Evolutionary conservation across 2,888 invertebrate genomes (phyloP).

Genomic region (Phorcus lineatus): DNA sequence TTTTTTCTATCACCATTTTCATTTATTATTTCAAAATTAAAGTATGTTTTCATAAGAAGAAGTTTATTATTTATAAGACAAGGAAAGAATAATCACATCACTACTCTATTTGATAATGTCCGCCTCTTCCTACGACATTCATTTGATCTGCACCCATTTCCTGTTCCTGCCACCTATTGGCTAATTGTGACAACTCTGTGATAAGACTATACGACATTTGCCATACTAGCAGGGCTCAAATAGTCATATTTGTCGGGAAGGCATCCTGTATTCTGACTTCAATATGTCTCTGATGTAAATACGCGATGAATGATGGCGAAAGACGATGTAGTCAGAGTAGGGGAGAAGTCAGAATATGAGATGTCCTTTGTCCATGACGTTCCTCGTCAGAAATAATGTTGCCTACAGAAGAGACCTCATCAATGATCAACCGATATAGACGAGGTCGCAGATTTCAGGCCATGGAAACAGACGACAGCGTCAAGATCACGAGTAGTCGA

Average conservation of each 20-base stretch:
- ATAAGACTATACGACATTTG: background rate
- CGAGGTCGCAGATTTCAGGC: background rate
- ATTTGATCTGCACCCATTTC: too few species aligned
- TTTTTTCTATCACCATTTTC: too few species aligned
- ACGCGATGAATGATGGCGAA: background rate
- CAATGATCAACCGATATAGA: background rate
- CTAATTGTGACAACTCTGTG: background rate
- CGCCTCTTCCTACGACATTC: too few species aligned
- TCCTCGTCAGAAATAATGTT: too few species aligned
- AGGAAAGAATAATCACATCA: too few species aligned
- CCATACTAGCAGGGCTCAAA: background rate
- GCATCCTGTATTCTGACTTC: background rate
- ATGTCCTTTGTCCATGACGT: too few species aligned
- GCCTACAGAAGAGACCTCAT: too few species aligned
- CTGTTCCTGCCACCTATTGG: background rate
- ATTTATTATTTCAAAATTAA: too few species aligned
- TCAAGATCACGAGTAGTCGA: background rate
- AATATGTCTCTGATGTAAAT: background rate
- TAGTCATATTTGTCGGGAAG: constrained; percentile 3
- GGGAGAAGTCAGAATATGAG: too few species aligned
- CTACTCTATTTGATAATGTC: too few species aligned
- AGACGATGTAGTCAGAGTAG: background rate
- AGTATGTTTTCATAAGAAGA: too few species aligned
- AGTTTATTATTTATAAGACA: too few species aligned
- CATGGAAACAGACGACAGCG: background rate